phyloP scores from a whole-genome alignment of 2,113 vertebrate genomes.

The Gymnocephalus cernua region DNA sequence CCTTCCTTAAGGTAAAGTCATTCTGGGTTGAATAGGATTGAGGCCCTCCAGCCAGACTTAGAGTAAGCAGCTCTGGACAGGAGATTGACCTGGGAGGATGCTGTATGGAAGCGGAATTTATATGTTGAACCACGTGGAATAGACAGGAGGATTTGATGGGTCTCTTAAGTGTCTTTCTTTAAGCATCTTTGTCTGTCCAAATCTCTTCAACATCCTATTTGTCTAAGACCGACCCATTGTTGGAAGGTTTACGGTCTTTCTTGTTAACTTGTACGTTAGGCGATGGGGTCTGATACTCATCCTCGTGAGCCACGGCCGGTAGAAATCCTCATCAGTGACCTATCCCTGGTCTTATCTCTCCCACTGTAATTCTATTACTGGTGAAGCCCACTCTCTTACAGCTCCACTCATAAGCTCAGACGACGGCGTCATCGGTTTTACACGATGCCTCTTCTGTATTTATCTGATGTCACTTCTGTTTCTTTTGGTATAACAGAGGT shows the following conservation, averaged over 20 bases:
- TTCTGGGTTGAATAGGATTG: conserved; percentile 65
- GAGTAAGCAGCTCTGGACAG: conserved; percentile 76
- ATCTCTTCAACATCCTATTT: background rate
- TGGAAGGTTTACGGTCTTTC: conserved; percentile 14
- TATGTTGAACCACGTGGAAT: conserved; percentile 11
- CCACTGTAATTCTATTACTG: conserved; percentile 35
- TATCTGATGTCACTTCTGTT: background rate
- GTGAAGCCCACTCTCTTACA: conserved; percentile 25
- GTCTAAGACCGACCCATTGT: background rate
- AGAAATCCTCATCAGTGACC: conserved; percentile 55
- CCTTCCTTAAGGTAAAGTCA: conserved; percentile 62
- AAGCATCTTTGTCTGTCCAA: background rate
- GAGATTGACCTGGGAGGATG: conserved; percentile 63
- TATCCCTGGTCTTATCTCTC: conserved; percentile 11
- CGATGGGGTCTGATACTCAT: conserved; percentile 8
- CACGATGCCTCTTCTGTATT: background rate
- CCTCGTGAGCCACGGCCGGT: conserved; percentile 10
- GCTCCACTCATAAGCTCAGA: background rate
- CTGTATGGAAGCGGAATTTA: conserved; percentile 47
- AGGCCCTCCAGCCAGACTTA: conserved; percentile 64
- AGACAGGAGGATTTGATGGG: background rate
- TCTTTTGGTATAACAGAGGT: background rate
- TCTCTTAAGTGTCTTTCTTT: background rate
- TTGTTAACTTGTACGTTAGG: background rate
- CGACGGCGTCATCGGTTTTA: background rate